Percentiles rank a stretch among this genome's conserved stretches.
Conservation (phyloP, 2,888 invertebrate genomes). For the Drosophila hawaiiensis region DNA sequence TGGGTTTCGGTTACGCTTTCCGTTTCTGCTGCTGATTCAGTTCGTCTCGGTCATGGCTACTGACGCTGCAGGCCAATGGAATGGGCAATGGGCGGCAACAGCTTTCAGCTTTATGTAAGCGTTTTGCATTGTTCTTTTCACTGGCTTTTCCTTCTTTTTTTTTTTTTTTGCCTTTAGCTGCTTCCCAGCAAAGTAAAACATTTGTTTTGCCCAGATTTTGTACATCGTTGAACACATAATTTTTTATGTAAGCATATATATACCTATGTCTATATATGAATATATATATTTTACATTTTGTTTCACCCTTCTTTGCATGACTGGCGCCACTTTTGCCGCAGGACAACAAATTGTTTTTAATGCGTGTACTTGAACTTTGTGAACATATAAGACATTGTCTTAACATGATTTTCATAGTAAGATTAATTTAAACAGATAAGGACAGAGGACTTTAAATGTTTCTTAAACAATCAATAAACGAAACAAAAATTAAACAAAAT, state of each 20-base stretch:
- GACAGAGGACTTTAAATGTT: neutral
- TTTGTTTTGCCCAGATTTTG: constrained; percentile 71
- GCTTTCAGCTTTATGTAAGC: constrained; percentile 43
- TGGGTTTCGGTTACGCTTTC: constrained; percentile 39
- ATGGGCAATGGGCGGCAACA: constrained; percentile 50
- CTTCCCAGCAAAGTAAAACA: constrained; percentile 73
- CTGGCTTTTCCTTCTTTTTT: constrained; percentile 3
- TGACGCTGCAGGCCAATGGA: constrained; percentile 70
- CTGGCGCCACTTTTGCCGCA: constrained; percentile 50
- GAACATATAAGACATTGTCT: neutral
- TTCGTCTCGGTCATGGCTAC: constrained; percentile 61
- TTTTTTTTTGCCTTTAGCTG: constrained; percentile 27
- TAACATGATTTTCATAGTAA: constrained; percentile 1
- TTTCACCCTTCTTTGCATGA: constrained; percentile 41
- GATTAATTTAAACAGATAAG: constrained; percentile 17
- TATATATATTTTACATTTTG: constrained; percentile 27
- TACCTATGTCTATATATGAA: constrained; percentile 7
- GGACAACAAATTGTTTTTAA: constrained; percentile 49
- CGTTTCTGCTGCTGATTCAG: constrained; percentile 34
- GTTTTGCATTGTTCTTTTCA: constrained; percentile 49
- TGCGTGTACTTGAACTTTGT: constrained; percentile 16
- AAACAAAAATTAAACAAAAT: no score
- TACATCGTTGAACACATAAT: constrained; percentile 61
- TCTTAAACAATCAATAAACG: no score
- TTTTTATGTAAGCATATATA: constrained; percentile 45